phyloP scores from a whole-genome alignment of 2,113 vertebrate genomes.

The Ahaetulla prasina region DNA sequence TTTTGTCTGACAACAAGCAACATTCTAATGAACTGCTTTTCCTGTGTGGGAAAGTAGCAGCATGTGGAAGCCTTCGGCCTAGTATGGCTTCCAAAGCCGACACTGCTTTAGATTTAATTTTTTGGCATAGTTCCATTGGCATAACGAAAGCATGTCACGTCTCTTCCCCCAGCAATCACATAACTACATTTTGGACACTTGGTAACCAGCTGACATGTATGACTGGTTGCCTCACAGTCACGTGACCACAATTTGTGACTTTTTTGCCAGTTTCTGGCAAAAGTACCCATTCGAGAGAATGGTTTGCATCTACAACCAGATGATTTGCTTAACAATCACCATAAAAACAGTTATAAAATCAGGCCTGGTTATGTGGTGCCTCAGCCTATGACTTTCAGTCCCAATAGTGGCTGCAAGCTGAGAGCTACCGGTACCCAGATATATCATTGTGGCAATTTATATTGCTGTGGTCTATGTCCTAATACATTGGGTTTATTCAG shows the following conservation, averaged over 20 bases:
- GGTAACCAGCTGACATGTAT: neutral
- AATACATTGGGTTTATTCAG: neutral
- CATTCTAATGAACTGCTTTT: neutral
- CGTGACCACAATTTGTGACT: neutral
- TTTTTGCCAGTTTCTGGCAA: neutral
- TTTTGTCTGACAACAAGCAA: neutral
- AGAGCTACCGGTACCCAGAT: neutral
- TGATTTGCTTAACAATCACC: neutral
- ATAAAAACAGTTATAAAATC: neutral
- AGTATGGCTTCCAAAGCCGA: no score
- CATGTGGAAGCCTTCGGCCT: no score
- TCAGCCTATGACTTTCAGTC: neutral
- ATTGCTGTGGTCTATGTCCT: neutral
- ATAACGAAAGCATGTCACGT: neutral
- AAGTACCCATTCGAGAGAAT: neutral
- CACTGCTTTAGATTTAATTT: neutral
- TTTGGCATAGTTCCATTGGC: neutral
- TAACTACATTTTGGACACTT: neutral
- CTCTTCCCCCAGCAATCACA: neutral
- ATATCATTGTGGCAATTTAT: neutral
- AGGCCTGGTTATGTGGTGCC: neutral
- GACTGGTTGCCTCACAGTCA: neutral
- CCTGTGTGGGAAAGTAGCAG: no score
- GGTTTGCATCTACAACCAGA: neutral
- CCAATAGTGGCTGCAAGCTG: neutral